These are phyloP conservation scores for Mythimna loreyi DNA, from an alignment of 2,888 invertebrate species.

Conservation along the genomic window DNA sequence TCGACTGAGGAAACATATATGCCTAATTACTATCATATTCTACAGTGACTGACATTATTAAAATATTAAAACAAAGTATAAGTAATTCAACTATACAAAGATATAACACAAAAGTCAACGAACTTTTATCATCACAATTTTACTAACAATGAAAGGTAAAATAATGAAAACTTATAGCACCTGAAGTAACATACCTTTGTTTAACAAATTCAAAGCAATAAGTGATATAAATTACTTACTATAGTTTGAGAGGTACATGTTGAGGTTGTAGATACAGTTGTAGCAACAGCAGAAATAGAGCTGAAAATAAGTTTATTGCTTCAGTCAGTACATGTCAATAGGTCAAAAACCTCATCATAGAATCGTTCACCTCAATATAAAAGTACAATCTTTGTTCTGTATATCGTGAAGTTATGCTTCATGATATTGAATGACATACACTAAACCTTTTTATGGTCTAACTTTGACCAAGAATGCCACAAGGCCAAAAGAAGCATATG, in stretches of 20 bases:
- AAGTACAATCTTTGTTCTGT: not conserved
- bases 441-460: not conserved
- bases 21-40: not conserved
- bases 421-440: not conserved
- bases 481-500: not conserved
- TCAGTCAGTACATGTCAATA: slow-evolving; percentile 40
- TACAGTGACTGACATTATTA: not conserved
- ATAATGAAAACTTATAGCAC: slow-evolving; percentile 16
- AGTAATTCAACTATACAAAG: slow-evolving; percentile 6
- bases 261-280: slow-evolving; percentile 86
- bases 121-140: slow-evolving; percentile 37
- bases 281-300: slow-evolving; percentile 84
- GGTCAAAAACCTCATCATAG: slow-evolving; percentile 46
- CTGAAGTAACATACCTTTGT: slow-evolving; percentile 44
- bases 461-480: slow-evolving; percentile 12
- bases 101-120: slow-evolving; percentile 25
- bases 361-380: slow-evolving; percentile 31
- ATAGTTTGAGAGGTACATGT: slow-evolving; percentile 88
- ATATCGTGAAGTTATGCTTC: not conserved
- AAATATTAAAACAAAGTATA: not conserved
- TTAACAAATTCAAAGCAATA: slow-evolving; percentile 27
- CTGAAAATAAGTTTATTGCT: slow-evolving; percentile 75
- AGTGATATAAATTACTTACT: slow-evolving; percentile 75
- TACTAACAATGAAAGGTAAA: slow-evolving; percentile 19
- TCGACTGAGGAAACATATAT: slow-evolving; percentile 78